Evolutionary conservation across 2,113 vertebrate genomes (phyloP).

Genomic region (Sciurus niger): DNA sequence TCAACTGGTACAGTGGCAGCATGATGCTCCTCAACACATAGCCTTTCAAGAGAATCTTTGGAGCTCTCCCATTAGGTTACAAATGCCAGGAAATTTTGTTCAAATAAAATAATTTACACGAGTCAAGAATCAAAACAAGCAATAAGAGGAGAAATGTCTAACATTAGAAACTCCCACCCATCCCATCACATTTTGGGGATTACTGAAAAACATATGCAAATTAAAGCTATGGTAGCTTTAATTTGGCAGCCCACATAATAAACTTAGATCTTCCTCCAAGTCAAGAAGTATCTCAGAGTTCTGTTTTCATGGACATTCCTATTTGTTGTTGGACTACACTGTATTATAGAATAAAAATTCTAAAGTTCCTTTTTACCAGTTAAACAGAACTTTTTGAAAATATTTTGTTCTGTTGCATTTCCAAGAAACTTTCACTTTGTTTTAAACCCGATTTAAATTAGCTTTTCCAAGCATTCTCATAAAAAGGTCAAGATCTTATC

Average conservation of each 20-base stretch:
- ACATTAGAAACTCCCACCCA: background rate
- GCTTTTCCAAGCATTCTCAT: conserved; percentile 32
- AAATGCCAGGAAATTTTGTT: conserved; percentile 21
- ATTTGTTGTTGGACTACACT: conserved; percentile 22
- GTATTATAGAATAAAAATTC: background rate
- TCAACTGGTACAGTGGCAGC: background rate
- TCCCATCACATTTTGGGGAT: background rate
- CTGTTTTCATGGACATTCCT: conserved; percentile 56
- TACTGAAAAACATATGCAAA: background rate
- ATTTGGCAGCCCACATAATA: background rate
- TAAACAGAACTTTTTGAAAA: background rate
- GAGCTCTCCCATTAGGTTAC: background rate
- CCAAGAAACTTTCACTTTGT: conserved; percentile 48
- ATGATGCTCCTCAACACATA: background rate
- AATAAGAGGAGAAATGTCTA: conserved; percentile 50
- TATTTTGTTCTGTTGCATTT: conserved; percentile 49
- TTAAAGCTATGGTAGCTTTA: conserved; percentile 49
- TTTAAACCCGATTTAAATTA: conserved; percentile 66
- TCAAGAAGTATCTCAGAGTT: background rate
- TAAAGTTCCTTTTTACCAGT: background rate
- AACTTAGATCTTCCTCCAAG: background rate
- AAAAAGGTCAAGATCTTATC: conserved; percentile 37
- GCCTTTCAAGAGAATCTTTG: background rate
- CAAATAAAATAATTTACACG: conserved; percentile 61
- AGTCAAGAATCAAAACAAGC: conserved; percentile 48